Evolutionary conservation across 2,888 invertebrate genomes (phyloP), one percentile per base, ranked within the genome.

Genomic region (Hypomecis punctinalis): DNA sequence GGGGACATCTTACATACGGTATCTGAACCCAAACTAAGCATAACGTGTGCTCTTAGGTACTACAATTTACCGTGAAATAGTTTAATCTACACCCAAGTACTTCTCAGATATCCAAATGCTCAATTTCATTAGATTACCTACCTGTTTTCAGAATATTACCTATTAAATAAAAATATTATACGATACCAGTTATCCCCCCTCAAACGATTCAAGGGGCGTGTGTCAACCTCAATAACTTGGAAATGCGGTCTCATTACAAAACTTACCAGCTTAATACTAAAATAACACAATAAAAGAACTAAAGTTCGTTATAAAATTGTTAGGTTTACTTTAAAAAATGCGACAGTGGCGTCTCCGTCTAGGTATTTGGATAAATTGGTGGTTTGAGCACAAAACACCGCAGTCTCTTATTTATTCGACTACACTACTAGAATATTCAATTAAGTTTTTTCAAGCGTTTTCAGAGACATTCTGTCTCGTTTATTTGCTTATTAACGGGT

Each of bases 351-450:
- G 10, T n/a, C 35, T 6, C 35, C 48, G 6, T 48, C n/a, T 0
- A 6, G 10, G 6, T 36, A n/a, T 42, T 10, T n/a, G 10, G n/a
- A 46, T 47, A 23, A 35, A 5, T 47, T 35, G 35, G 35, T 48
- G 1, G 35, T 2, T 5, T 48, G 35, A 35, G 11, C 23, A 39
- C 7, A 43, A 39, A 60, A 60, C 39, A 55, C 40, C 52, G 39
- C 47, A 13, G 53, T 54, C 48, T 56, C 51, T 51, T 61, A 63
- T 61, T 63, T 67, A 63, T 63, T 57, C 45, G 49, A 11, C 53
- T 61, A 52, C 61, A 43, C 52, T 13, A 36, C 59, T 61, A 36
- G 64, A 68, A 64, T 68, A 64, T 68, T 67, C 51, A 67, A 67
- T 67, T 61, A 67, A 47, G 52, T 55, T 53, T 66, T 51, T 60